Conservation (phyloP, 2,797 vertebrate species). For the Nyctibius grandis region DNA sequence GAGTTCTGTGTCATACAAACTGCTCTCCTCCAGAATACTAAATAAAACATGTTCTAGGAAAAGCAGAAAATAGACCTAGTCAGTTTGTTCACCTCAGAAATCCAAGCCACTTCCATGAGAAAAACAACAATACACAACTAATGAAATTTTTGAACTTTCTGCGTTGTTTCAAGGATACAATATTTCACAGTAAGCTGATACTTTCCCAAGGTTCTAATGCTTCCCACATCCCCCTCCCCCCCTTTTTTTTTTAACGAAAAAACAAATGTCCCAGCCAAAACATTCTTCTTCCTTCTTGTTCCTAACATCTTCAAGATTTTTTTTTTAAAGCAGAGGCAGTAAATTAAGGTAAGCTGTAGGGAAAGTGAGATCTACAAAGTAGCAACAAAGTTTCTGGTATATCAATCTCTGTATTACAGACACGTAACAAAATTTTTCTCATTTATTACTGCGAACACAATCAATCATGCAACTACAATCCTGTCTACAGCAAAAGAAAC, state of each 20-base stretch:
- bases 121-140: background rate
- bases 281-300: background rate
- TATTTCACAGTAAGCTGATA: background rate
- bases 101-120: background rate
- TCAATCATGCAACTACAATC: background rate
- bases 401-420: background rate
- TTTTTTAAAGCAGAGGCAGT: background rate
- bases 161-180: constrained; percentile 10
- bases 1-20: background rate
- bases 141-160: background rate
- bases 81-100: background rate
- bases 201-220: background rate
- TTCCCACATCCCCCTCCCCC: background rate
- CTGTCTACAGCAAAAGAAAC: background rate
- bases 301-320: background rate
- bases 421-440: background rate
- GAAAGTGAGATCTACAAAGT: background rate
- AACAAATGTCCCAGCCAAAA: background rate
- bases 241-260: background rate
- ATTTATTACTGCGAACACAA: background rate
- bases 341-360: background rate
- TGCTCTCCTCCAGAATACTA: background rate
- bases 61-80: background rate
- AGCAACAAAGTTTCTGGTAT: background rate
- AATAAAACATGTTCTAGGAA: background rate